These are phyloP conservation scores for Aethes cnicana DNA, from an alignment of 2,888 invertebrate genomes.

Conservation along the genomic window DNA sequence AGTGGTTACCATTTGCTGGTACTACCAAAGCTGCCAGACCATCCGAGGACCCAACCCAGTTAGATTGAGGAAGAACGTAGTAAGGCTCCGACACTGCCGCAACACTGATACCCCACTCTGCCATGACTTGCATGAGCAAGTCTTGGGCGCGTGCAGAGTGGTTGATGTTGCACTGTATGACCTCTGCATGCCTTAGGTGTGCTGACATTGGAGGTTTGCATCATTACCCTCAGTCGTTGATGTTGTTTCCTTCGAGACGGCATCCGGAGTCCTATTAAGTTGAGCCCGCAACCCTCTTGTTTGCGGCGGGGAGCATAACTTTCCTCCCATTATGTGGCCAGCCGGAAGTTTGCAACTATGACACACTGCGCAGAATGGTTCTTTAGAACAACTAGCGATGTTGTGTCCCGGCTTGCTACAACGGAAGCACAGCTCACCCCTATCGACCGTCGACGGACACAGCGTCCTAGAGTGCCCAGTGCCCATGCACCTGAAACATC, in stretches of 20 bases:
- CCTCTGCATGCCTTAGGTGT: neutral
- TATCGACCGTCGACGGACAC: slow-evolving; percentile 3
- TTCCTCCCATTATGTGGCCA: neutral
- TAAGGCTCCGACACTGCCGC: slow-evolving; percentile 36
- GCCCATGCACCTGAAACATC: slow-evolving; percentile 5
- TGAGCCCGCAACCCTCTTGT: too few species aligned
- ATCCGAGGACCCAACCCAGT: slow-evolving; percentile 22
- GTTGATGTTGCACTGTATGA: slow-evolving; percentile 34
- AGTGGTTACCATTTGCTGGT: neutral
- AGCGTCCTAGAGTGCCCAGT: neutral
- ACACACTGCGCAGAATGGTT: neutral
- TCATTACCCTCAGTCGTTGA: neutral
- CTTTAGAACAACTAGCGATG: neutral
- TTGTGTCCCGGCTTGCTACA: slow-evolving; percentile 16
- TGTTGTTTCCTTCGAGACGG: too few species aligned
- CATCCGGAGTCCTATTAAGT: too few species aligned
- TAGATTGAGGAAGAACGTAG: slow-evolving; percentile 13
- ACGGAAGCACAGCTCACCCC: slow-evolving; percentile 22
- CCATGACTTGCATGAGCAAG: neutral
- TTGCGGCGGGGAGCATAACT: neutral
- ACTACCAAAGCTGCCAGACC: slow-evolving; percentile 20
- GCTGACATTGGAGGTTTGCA: neutral
- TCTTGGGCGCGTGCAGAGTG: slow-evolving; percentile 34
- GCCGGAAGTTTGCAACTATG: too few species aligned
- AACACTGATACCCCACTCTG: slow-evolving; percentile 32